phyloP scores from a whole-genome alignment of 2,113 vertebrate species.

The Athene cunicularia region DNA sequence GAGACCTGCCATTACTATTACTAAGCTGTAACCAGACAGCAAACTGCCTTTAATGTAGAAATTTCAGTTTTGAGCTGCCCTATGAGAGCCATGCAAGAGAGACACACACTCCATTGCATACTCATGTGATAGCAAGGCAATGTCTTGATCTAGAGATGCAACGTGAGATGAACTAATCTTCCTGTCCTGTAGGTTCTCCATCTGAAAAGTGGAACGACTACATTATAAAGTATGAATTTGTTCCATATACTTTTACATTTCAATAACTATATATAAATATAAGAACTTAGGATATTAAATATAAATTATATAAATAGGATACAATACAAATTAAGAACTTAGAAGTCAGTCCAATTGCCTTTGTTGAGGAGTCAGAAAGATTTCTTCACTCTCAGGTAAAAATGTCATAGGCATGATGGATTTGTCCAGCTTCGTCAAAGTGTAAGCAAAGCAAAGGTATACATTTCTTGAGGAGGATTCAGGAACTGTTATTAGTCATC shows the following conservation, averaged over 20 bases:
- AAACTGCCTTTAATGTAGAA: background rate
- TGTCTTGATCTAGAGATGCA: background rate
- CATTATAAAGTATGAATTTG: background rate
- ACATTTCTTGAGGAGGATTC: background rate
- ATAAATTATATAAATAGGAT: too few species aligned
- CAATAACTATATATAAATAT: background rate
- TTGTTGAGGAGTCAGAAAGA: background rate
- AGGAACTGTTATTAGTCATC: background rate
- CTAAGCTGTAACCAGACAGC: background rate
- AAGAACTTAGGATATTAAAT: too few species aligned
- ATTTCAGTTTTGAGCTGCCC: fast-evolving
- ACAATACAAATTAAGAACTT: too few species aligned
- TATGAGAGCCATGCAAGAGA: background rate
- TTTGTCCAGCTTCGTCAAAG: background rate
- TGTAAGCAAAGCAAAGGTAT: background rate
- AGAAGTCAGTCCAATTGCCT: background rate
- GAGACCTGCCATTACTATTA: background rate
- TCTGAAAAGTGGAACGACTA: background rate
- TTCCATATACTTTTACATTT: background rate
- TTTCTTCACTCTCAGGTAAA: background rate
- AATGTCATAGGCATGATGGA: background rate
- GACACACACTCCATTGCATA: background rate
- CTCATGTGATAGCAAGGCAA: background rate
- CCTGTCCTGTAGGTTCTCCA: background rate
- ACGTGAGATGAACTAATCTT: background rate